phyloP scores from a whole-genome alignment of 2,888 invertebrate genomes.

The Crematogaster levior region DNA sequence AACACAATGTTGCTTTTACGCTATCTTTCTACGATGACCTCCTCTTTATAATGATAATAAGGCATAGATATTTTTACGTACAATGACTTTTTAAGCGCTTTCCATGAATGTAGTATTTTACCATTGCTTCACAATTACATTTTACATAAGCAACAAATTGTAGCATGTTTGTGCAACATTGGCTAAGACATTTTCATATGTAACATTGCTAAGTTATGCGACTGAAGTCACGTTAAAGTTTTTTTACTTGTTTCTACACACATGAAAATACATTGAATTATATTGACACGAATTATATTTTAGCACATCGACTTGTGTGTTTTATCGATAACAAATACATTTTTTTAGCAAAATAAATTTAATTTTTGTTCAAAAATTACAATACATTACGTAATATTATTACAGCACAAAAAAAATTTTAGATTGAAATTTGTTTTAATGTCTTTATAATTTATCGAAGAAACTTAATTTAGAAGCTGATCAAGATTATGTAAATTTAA shows the following conservation, averaged over 20 bases:
- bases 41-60: slow-evolving; percentile 36
- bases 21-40: slow-evolving; percentile 48
- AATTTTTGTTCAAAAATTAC: background rate
- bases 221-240: background rate
- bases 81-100: slow-evolving; percentile 50
- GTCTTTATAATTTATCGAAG: background rate
- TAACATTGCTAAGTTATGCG: slow-evolving; percentile 38
- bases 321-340: background rate
- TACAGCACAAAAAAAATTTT: background rate
- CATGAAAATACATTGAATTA: background rate
- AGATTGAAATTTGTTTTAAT: background rate
- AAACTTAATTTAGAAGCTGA: background rate
- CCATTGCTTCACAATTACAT: slow-evolving; percentile 34
- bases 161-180: slow-evolving; percentile 35
- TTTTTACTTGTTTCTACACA: background rate
- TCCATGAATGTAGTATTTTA: slow-evolving; percentile 35
- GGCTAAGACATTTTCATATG: slow-evolving; percentile 37
- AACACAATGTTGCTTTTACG: slow-evolving; percentile 51
- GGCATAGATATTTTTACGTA: slow-evolving; percentile 28
- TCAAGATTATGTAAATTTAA: background rate
- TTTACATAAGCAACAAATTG: slow-evolving; percentile 52
- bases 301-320: background rate
- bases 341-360: background rate
- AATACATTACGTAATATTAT: background rate
- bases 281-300: background rate